A percentile compares a stretch with the other conserved stretches of the same genome.
phyloP scores from a whole-genome alignment of 2,797 vertebrate species.

The Muscicapa striata region DNA sequence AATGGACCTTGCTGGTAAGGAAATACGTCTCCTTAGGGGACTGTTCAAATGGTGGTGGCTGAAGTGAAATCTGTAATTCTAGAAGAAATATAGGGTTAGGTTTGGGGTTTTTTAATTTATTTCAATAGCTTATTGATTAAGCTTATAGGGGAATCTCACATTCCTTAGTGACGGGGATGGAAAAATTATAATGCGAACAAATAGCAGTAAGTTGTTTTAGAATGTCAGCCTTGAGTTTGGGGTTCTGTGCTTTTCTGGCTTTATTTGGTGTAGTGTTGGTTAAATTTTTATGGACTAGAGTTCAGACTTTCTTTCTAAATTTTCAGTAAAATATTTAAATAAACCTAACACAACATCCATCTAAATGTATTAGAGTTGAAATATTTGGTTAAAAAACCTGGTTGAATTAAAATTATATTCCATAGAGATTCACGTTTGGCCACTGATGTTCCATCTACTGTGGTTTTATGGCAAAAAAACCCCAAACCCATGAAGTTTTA shows the following conservation, averaged over 20 bases:
- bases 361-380: background rate
- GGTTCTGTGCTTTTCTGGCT: background rate
- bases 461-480: background rate
- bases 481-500: background rate
- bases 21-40: background rate
- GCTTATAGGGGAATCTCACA: conserved; percentile 1
- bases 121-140: background rate
- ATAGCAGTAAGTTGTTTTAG: background rate
- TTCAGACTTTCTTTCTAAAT: background rate
- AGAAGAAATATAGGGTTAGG: background rate
- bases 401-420: conserved; percentile 17
- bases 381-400: conserved; percentile 4
- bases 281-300: background rate
- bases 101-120: background rate
- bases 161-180: background rate
- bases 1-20: conserved; percentile 19
- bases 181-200: background rate
- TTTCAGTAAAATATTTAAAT: conserved; percentile 5
- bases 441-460: background rate
- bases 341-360: background rate
- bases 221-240: background rate
- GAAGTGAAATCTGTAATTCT: background rate
- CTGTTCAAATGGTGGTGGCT: background rate
- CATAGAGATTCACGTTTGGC: background rate
- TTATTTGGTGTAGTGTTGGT: background rate